Base-by-base conservation (phyloP, 2,888 invertebrate genomes). In the Galeopsomyia nigrocyanea region DNA sequence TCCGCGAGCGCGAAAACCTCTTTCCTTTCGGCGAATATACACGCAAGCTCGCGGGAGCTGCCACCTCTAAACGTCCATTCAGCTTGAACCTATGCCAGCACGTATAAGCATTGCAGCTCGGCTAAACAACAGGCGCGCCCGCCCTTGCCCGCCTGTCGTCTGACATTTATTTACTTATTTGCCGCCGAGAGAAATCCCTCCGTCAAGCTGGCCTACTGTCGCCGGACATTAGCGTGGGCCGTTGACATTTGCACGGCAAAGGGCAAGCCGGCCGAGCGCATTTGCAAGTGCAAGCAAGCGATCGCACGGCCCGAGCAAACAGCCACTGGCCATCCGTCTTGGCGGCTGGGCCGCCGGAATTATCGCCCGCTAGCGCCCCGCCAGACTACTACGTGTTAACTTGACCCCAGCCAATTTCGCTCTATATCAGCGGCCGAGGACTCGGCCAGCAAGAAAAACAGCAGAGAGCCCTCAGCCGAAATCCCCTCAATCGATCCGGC, bases 211-310 rank as follows among this genome's bases (percentile, higher is more conserved):
- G n/a, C n/a, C n/a, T n/a, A n/a, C n/a, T n/a, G n/a, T n/a, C n/a
- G n/a, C n/a, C 68, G 58, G 62, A 63, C 74, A 74, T 72, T 74
- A 74, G 65, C 39, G 64, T 31, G 26, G 50, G 64, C 77, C 78
- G 75, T 78, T 80, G 80, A 82, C 81, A n/a, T n/a, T n/a, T n/a
- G 80, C 77, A 78, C 75, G 76, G 69, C 71, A 73, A 51, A 3
- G 77, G 65, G 67, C 67, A 74, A 70, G 62, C 7, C 14, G 75
- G 66, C 68, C 76, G 80, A 81, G 82, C 80, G 78, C 80, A 84
- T 83, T 84, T 83, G 83, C 82, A 82, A 84, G 79, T 78, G 78
- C 81, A 81, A 82, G 77, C 78, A 77, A 75, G 19, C 68, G 77
- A 74, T 77, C 67, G 53, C 70, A 56, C 76, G 75, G 71, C 76